Evolutionary conservation across 2,113 vertebrate genomes (phyloP), one percentile per base, ranked within the genome.

Genomic region (Eurypyga helias): DNA sequence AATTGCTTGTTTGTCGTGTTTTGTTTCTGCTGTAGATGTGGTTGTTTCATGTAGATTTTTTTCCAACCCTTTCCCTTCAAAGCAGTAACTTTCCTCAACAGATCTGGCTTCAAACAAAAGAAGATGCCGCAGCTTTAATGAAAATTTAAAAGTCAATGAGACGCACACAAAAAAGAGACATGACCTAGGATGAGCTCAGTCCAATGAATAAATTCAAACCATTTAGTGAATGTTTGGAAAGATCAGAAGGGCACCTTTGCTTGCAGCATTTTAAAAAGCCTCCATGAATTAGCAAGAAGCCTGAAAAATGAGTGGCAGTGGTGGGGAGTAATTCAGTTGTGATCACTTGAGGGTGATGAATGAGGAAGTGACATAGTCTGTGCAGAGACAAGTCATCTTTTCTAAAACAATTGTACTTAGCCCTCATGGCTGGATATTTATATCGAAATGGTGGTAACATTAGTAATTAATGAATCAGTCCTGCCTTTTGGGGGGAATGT

Each of bases 311-410:
- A 98, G 71, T 97, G 96, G 95, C 94, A 96, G 82, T 89, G 93
- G 95, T 96, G 83, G 79, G 91, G 93, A 97, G 96, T 96, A 98
- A 97, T 98, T 98, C 92, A 93, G 96, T 94, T 93, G 97, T 93
- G 91, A 97, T 97, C 96, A 97, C 91, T 98, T 95, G 93, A 96
- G 95, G 93, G 93, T 98, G 98, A 99, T 98, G 97, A 98, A 99
- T 98, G 98, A 96, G 96, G 97, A 98, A 98, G 97, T 98, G 98
- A 97, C 98, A 98, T 92, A 96, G 97, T 98, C 93, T 97, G 96
- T 97, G 96, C 86, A 93, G 83, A 97, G 97, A 98, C 97, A 98
- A 97, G 97, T 97, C 98, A 98, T 98, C 97, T 97, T 98, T 98
- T 97, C 98, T 97, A 84, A 97, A 98, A 98, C 98, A 98, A 98